Conservation (phyloP, 2,113 vertebrate genomes). For the Zosterops lateralis region DNA sequence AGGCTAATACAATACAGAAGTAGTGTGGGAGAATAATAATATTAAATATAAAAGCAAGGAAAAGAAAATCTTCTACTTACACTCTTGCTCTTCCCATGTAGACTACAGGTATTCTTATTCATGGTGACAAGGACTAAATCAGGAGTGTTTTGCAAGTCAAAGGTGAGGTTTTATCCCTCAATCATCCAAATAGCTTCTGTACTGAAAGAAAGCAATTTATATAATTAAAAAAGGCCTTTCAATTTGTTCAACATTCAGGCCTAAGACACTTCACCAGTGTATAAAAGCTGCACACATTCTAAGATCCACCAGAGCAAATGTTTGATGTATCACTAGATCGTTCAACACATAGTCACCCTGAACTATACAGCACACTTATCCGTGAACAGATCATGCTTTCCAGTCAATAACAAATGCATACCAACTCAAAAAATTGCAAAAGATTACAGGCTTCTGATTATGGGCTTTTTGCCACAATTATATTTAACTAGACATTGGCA, state of each 20-base stretch:
- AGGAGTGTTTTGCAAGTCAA: neutral
- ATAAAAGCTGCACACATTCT: neutral
- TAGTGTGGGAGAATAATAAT: neutral
- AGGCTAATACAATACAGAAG: neutral
- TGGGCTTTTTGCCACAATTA: neutral
- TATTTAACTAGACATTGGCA: neutral
- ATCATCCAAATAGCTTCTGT: constrained; percentile 50
- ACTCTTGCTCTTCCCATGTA: constrained; percentile 68
- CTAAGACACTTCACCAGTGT: neutral
- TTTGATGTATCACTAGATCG: neutral
- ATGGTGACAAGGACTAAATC: constrained; percentile 51
- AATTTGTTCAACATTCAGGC: neutral
- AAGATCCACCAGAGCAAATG: neutral
- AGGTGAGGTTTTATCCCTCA: neutral
- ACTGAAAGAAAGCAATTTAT: constrained; percentile 61
- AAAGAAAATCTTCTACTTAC: constrained; percentile 64
- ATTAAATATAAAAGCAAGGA: neutral
- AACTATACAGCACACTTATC: neutral
- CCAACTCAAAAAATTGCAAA: neutral
- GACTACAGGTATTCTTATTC: constrained; percentile 56
- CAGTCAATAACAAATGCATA: neutral
- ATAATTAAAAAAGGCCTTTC: neutral
- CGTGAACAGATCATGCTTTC: neutral
- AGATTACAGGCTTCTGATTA: neutral
- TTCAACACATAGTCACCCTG: neutral